Percentiles rank a stretch among this genome's conserved stretches.
Evolutionary conservation across 2,797 vertebrate genomes (phyloP).

Genomic region (Podargus strigoides): DNA sequence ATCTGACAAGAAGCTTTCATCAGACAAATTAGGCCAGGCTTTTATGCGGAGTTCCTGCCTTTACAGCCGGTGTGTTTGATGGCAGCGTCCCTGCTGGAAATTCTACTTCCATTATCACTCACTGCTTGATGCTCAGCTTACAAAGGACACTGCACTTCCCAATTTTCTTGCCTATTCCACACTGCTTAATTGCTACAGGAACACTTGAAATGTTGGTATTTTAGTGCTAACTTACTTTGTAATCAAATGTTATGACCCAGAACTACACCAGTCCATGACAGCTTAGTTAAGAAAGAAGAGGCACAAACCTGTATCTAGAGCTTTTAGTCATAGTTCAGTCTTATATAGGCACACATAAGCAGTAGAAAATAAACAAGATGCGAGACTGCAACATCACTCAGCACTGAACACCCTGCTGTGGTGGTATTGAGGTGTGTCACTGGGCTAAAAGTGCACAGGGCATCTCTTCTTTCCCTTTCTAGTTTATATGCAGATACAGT

Average conservation of each 20-base stretch:
- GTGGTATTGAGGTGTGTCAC: neutral
- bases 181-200: neutral
- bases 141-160: neutral
- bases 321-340: neutral
- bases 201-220: neutral
- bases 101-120: conserved; percentile 36
- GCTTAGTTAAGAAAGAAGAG: neutral
- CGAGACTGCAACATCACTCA: neutral
- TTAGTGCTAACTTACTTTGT: neutral
- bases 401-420: fast-evolving
- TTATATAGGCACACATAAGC: neutral
- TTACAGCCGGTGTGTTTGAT: neutral
- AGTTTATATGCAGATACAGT: neutral
- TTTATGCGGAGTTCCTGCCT: neutral
- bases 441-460: neutral
- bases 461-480: neutral
- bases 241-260: neutral
- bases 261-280: neutral
- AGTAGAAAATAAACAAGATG: neutral
- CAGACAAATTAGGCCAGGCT: conserved; percentile 36
- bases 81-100: conserved; percentile 3
- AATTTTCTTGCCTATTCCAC: neutral
- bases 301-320: neutral
- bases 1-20: conserved; percentile 31
- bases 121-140: neutral